Evolutionary conservation across 1,140 invertebrate genomes (phyloP).

Genomic region (Ganaspis sp.): DNA sequence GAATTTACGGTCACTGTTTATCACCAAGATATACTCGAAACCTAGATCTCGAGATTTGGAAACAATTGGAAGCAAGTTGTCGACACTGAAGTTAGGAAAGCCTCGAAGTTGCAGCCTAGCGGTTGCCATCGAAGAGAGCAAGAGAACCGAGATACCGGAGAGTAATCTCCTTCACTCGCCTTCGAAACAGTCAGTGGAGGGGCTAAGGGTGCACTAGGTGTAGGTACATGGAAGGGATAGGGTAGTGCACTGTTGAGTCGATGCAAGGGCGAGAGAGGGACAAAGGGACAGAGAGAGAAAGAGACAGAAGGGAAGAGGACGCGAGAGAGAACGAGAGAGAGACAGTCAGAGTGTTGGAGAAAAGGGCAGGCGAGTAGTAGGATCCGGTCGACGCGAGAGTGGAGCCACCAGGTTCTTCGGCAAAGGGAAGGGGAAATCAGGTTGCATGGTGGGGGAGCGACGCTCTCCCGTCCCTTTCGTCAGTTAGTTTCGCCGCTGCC

Average conservation of each 20-base stretch:
- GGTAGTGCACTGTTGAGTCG: conserved; percentile 17
- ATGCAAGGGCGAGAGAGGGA: conserved; percentile 30
- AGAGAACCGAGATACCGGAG: conserved; percentile 3
- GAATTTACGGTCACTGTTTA: background rate
- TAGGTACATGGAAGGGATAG: background rate
- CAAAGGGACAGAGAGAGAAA: conserved; percentile 34
- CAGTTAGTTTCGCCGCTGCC: conserved; percentile 71
- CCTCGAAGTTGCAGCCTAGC: background rate
- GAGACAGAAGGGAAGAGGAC: conserved; percentile 38
- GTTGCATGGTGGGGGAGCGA: conserved; percentile 62
- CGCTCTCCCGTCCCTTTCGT: conserved; percentile 66
- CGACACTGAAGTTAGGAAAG: background rate
- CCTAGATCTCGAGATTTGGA: background rate
- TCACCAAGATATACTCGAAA: background rate
- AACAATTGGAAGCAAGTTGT: conserved; percentile 13
- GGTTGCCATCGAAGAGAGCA: conserved; percentile 22
- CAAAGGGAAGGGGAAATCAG: background rate
- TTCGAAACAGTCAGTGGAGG: background rate
- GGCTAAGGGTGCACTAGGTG: conserved; percentile 4
- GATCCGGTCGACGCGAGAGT: conserved; percentile 39
- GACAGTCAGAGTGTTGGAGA: conserved; percentile 42
- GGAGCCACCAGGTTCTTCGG: conserved; percentile 21
- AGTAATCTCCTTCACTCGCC: conserved; percentile 17
- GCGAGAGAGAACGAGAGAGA: conserved; percentile 35
- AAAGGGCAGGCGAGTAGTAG: conserved; percentile 38